Evolutionary conservation across 2,113 vertebrate species (phyloP).

Genomic region (Acanthochromis polyacanthus): DNA sequence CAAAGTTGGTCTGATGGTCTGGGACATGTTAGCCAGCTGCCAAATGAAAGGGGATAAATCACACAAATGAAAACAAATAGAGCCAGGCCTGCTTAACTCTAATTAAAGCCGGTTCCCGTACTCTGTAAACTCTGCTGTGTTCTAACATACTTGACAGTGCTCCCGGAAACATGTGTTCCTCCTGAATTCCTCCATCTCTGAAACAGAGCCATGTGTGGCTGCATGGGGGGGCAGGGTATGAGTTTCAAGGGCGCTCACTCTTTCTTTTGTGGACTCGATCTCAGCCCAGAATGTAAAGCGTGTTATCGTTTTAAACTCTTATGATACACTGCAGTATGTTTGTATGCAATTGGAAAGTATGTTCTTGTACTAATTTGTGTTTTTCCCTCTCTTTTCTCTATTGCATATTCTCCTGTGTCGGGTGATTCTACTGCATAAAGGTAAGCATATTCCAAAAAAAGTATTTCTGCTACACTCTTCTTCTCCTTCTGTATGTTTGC

Average conservation of each 20-base stretch:
- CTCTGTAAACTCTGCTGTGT: constrained; percentile 71
- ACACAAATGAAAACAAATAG: constrained; percentile 86
- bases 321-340: background rate
- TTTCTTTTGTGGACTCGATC: background rate
- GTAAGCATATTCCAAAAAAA: constrained; percentile 60
- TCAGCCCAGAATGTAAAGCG: background rate
- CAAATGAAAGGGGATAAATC: constrained; percentile 86
- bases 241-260: constrained; percentile 1
- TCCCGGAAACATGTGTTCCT: constrained; percentile 80
- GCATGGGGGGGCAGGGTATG: constrained; percentile 22
- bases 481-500: background rate
- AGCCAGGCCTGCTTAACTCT: constrained; percentile 73
- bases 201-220: constrained; percentile 71
- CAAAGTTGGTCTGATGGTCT: constrained; percentile 68
- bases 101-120: constrained; percentile 76
- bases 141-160: constrained; percentile 64
- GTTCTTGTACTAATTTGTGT: constrained; percentile 43
- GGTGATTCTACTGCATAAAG: constrained; percentile 47
- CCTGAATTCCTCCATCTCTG: constrained; percentile 62
- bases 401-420: constrained; percentile 6
- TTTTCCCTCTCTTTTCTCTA: constrained; percentile 11
- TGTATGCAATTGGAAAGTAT: background rate
- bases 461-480: background rate
- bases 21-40: constrained; percentile 83
- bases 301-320: background rate